Base-by-base conservation (phyloP, 2,888 invertebrate genomes). In the Octonoba sinensis region DNA sequence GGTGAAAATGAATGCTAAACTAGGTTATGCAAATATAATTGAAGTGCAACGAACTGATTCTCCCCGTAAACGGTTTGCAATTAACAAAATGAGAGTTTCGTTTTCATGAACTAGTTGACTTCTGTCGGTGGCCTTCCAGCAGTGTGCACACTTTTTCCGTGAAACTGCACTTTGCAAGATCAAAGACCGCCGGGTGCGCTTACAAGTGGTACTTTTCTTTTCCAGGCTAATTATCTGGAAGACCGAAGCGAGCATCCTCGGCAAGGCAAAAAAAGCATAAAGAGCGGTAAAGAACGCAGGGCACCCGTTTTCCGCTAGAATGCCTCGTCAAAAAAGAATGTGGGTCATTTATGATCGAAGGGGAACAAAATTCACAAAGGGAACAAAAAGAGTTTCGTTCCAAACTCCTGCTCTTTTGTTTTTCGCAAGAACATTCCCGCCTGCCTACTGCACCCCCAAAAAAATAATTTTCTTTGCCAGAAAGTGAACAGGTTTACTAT, bases 301-400 rank as follows among this genome's bases (percentile, higher is more conserved):
- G 36, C 36, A 36, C 36, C 6, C 64, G 15, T 20, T 44, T 44
- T 16, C 44, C 64, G 64, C 46, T 64, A 27, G 64, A 64, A 15
- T 20, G 64, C 46, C 13, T 36, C 64, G 64, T 64, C 64, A 46
- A 18, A 36, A 36, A 27, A 24, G 47, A 64, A 64, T 64, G 46
- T 64, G 46, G 64, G 64, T 64, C 64, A 36, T 27, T 44, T 64
- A 47, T 64, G 47, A 46, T 44, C 46, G 44, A 64, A 64, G n/a
- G 64, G 20, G 64, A 47, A 47, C 64, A 64, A 47, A n/a, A 46
- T 20, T 20, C n/a, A 11, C 64, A 16, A 20, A 15, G 46, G 20
- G 46, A 18, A 47, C 44, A 46, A 36, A 36, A 36, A 36, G 36
- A 36, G 36, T 36, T 36, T 36, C 36, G 36, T 36, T 36, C 36